Base-by-base conservation (phyloP, 2,797 vertebrate genomes). In the Mormyrops attenuatus region DNA sequence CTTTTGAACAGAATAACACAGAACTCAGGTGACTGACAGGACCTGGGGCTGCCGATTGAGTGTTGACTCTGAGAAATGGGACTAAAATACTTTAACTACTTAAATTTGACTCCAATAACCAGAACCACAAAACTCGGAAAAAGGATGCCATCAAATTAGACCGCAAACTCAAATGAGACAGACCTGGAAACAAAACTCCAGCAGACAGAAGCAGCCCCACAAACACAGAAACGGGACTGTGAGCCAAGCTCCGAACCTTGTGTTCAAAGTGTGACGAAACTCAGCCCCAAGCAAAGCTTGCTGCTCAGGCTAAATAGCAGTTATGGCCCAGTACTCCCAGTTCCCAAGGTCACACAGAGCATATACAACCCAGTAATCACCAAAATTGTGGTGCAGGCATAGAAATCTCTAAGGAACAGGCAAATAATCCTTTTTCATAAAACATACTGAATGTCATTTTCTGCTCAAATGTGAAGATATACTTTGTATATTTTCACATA, bases 331-430 rank as follows among this genome's bases (percentile, higher is more conserved):
- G 34, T 80, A 44, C 38, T 82, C 41, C 41, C 77, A 82, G 77
- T 41, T 20, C 5, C 17, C 20, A 82, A 82, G 38, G 77, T 82
- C 77, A 82, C 41, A 82, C 77, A 47, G 41, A 82, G 17, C 8
- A 8, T 47, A 9, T 41, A 20, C 41, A 47, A n/a, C 41, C 17
- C 77, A 41, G 7, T 82, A 44, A 82, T 82, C 77, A 82, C 41
- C 38, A 44, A 82, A 20, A 82, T 47, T 41, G 77, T 47, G 41
- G 38, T n/a, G 77, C 38, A 82, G 38, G 20, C 77, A 82, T 73
- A 73, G 66, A 73, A 73, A 73, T 73, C 66, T 73, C 66, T 38
- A 73, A 73, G 66, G 66, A 73, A 73, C 66, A 38, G 66, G 66
- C 30, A 73, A 73, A 73, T 73, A 73, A 38, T 38, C 30, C 30